Conservation (phyloP, 2,113 vertebrate genomes). For the Misgurnus mizolepis region DNA sequence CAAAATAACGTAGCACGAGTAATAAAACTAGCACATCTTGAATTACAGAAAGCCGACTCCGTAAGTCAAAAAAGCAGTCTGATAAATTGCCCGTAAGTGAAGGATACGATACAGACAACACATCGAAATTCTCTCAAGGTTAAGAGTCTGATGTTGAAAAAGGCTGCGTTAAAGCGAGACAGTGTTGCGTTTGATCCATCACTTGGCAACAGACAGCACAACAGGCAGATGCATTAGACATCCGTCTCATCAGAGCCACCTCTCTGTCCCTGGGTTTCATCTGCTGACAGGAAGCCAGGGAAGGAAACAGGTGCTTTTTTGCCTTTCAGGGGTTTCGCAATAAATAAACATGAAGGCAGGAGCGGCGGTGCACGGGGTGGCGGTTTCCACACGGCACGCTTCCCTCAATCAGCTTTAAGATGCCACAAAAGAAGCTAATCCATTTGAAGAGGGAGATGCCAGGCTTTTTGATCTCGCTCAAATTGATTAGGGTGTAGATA, state of each 20-base stretch:
- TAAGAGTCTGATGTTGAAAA: slow-evolving; percentile 43
- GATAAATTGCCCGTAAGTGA: slow-evolving; percentile 19
- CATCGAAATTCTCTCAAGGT: slow-evolving; percentile 42
- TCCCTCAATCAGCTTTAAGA: slow-evolving; percentile 61
- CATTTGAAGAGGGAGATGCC: slow-evolving; percentile 58
- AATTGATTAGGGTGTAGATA: slow-evolving; percentile 59
- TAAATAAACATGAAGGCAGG: slow-evolving; percentile 63
- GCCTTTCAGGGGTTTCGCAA: slow-evolving; percentile 46
- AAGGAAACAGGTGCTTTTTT: slow-evolving; percentile 49
- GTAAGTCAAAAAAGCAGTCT: slow-evolving; percentile 22
- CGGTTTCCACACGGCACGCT: slow-evolving; percentile 49
- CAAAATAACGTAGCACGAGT: background rate
- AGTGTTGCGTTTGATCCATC: slow-evolving; percentile 30
- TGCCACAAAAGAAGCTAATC: slow-evolving; percentile 61
- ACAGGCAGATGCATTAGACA: slow-evolving; percentile 43
- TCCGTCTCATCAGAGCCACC: slow-evolving; percentile 45
- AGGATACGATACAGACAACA: slow-evolving; percentile 30
- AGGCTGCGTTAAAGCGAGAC: slow-evolving; percentile 40
- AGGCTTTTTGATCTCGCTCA: slow-evolving; percentile 56
- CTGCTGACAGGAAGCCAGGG: slow-evolving; percentile 39
- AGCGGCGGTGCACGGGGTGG: slow-evolving; percentile 34
- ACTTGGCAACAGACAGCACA: slow-evolving; percentile 44
- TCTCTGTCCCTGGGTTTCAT: slow-evolving; percentile 50
- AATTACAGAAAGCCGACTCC: background rate
- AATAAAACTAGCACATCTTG: background rate